Evolutionary conservation across 2,888 invertebrate species (phyloP).

Genomic region (Stenodera caucasica): DNA sequence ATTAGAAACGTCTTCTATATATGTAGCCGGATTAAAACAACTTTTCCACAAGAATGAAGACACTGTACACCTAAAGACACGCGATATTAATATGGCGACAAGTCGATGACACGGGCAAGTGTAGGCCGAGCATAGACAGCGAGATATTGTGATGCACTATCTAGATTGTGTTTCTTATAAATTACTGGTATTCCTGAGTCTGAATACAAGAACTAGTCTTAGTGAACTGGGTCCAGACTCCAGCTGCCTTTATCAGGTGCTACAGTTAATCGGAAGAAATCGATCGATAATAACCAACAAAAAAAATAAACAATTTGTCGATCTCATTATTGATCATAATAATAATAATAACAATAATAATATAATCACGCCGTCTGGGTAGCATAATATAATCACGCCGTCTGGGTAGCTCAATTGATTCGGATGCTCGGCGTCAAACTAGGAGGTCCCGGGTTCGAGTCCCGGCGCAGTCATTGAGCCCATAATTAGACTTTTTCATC

Average conservation of each 20-base stretch:
- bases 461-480: too few relatives aligned
- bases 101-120: conserved; percentile 55
- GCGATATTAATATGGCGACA: conserved; percentile 55
- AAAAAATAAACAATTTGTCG: too few relatives aligned
- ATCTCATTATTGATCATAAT: too few relatives aligned
- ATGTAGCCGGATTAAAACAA: conserved; percentile 48
- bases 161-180: conserved; percentile 54
- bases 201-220: conserved; percentile 48
- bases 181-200: conserved; percentile 51
- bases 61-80: conserved; percentile 48
- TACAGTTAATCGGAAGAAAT: conserved; percentile 53
- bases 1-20: conserved; percentile 45
- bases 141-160: conserved; percentile 54
- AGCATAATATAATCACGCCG: too few relatives aligned
- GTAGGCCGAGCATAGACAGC: conserved; percentile 51
- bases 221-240: conserved; percentile 45
- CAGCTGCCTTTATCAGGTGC: conserved; percentile 51
- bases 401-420: too few relatives aligned
- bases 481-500: too few relatives aligned
- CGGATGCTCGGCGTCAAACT: too few relatives aligned
- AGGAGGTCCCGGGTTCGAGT: too few relatives aligned
- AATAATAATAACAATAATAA: too few relatives aligned
- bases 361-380: too few relatives aligned
- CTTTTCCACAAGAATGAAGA: conserved; percentile 50
- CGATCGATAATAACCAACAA: background rate